Conservation (phyloP, 2,888 invertebrate genomes). For the Falcaria lacertinaria region DNA sequence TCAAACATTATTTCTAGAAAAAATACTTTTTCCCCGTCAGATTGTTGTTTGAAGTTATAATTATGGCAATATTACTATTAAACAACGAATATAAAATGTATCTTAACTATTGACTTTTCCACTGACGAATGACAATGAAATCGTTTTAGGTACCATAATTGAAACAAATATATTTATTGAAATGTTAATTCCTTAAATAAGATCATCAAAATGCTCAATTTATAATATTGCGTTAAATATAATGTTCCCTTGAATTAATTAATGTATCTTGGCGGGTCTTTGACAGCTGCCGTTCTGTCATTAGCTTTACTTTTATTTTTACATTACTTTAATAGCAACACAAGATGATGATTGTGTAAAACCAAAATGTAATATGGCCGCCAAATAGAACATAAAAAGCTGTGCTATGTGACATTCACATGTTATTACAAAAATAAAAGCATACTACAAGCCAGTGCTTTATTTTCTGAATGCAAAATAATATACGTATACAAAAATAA, state of each 20-base stretch:
- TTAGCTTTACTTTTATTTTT: constrained; percentile 6
- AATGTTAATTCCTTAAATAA: background rate
- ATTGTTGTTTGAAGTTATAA: constrained; percentile 46
- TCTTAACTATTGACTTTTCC: constrained; percentile 43
- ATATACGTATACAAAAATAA: constrained; percentile 50
- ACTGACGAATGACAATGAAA: constrained; percentile 24
- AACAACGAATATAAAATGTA: constrained; percentile 19
- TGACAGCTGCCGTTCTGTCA: background rate
- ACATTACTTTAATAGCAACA: constrained; percentile 30
- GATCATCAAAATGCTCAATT: constrained; percentile 4
- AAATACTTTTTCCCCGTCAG: constrained; percentile 51
- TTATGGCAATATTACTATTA: constrained; percentile 67
- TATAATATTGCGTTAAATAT: constrained; percentile 19
- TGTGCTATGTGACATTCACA: constrained; percentile 35
- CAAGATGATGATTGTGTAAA: constrained; percentile 9
- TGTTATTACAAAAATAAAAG: constrained; percentile 42
- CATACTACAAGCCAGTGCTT: constrained; percentile 68
- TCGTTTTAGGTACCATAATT: constrained; percentile 27
- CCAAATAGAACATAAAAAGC: constrained; percentile 28
- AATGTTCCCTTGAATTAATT: constrained; percentile 12
- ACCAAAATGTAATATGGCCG: constrained; percentile 18
- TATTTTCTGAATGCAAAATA: constrained; percentile 48
- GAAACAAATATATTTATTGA: constrained; percentile 2
- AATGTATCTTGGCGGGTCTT: constrained; percentile 16
- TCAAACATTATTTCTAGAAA: constrained; percentile 39